Percentiles rank a stretch among this genome's conserved stretches.
phyloP scores from a whole-genome alignment of 1,140 invertebrate genomes.

The Drosophila pseudoananassae region DNA sequence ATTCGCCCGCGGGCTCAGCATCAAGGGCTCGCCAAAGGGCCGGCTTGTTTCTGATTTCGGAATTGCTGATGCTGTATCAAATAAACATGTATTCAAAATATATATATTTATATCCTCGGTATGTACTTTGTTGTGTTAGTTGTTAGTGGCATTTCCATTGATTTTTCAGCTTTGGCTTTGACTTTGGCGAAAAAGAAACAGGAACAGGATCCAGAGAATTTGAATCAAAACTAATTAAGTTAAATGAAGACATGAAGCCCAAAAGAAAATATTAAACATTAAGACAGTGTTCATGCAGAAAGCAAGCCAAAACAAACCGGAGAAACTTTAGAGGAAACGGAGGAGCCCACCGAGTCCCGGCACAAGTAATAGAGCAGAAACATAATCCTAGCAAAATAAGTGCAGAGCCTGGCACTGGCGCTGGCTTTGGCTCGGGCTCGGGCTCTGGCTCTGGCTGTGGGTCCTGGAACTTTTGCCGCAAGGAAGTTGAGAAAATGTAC shows the following conservation, averaged over 20 bases:
- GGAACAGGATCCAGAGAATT: constrained; percentile 10
- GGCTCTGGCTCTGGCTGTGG: background rate
- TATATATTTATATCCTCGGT: constrained; percentile 5
- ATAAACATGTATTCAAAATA: constrained; percentile 19
- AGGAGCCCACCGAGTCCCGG: constrained; percentile 14
- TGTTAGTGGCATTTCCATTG: constrained; percentile 38
- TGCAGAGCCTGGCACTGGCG: constrained; percentile 27
- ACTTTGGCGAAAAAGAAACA: background rate
- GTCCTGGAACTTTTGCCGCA: constrained; percentile 44
- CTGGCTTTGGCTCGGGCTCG: background rate
- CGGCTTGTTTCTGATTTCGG: constrained; percentile 56
- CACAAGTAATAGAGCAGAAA: constrained; percentile 61
- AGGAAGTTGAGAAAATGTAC: constrained; percentile 32
- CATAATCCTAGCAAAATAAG: constrained; percentile 61
- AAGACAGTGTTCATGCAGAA: constrained; percentile 78
- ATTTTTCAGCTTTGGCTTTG: constrained; percentile 5
- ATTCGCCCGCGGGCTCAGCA: constrained; percentile 61
- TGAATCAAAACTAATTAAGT: constrained; percentile 76
- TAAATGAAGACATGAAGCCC: constrained; percentile 69
- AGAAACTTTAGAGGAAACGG: constrained; percentile 3
- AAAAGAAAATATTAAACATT: constrained; percentile 75
- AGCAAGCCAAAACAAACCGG: constrained; percentile 43
- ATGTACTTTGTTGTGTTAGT: background rate
- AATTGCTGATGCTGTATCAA: constrained; percentile 46
- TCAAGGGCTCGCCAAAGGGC: constrained; percentile 74